Evolutionary conservation across 1,140 invertebrate species (phyloP).

Genomic region (Plutomurus gul): DNA sequence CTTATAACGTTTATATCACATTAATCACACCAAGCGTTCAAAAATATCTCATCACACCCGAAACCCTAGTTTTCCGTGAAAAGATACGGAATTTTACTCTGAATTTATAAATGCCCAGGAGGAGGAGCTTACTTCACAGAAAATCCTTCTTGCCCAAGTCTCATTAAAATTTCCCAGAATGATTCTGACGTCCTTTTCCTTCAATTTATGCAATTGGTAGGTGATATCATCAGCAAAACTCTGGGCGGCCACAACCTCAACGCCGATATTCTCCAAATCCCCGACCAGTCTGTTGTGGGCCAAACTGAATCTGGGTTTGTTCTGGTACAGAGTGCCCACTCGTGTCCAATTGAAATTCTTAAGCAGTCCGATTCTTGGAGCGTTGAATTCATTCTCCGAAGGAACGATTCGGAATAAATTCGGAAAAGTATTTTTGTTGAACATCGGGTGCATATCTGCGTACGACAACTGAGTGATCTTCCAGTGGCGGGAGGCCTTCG

Average conservation of each 20-base stretch:
- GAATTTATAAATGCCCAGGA: neutral
- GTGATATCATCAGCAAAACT: slow-evolving; percentile 91
- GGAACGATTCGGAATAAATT: slow-evolving; percentile 97
- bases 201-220: slow-evolving; percentile 79
- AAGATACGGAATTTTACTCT: neutral
- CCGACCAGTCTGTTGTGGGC: slow-evolving; percentile 90
- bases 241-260: slow-evolving; percentile 86
- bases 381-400: slow-evolving; percentile 94
- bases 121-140: slow-evolving; percentile 77
- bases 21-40: too few relatives aligned
- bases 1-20: too few relatives aligned
- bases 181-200: slow-evolving; percentile 91
- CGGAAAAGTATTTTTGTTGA: slow-evolving; percentile 89
- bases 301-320: slow-evolving; percentile 87
- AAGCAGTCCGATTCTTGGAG: slow-evolving; percentile 83
- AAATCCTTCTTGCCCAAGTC: slow-evolving; percentile 87
- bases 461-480: slow-evolving; percentile 94
- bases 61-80: neutral
- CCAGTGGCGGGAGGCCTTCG: slow-evolving; percentile 96
- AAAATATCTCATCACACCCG: too few relatives aligned
- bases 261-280: slow-evolving; percentile 78
- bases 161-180: slow-evolving; percentile 97
- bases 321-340: slow-evolving; percentile 96
- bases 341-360: slow-evolving; percentile 95
- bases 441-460: slow-evolving; percentile 98